Conservation (phyloP, 2,113 vertebrate species). For the Brienomyrus brachyistius region DNA sequence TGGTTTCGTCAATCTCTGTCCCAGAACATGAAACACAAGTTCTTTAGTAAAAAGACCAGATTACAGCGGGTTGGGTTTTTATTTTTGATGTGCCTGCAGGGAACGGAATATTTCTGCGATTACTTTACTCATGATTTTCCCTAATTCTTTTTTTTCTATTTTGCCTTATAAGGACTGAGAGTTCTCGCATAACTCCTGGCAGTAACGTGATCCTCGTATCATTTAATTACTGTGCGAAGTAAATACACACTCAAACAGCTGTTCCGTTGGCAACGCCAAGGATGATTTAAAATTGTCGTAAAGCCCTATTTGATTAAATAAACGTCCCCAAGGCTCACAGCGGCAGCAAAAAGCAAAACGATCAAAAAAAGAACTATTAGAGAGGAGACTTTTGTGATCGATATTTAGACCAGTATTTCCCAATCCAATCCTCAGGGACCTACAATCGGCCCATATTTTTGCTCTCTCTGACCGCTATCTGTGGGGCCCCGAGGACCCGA, state of each 20-base stretch:
- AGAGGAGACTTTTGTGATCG: neutral
- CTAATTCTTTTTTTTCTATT: neutral
- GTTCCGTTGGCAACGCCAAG: neutral
- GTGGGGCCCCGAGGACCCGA: neutral
- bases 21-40: slow-evolving; percentile 27
- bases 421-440: neutral
- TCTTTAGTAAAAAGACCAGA: slow-evolving; percentile 31
- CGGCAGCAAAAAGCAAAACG: neutral
- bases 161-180: neutral
- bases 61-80: slow-evolving; percentile 34
- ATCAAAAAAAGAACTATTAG: neutral
- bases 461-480: neutral
- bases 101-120: slow-evolving; percentile 18
- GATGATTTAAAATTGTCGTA: neutral
- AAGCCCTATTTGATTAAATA: neutral
- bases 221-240: neutral
- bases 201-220: neutral
- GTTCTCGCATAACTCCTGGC: neutral
- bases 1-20: slow-evolving; percentile 18
- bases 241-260: neutral
- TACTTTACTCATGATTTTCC: slow-evolving; percentile 32
- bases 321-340: neutral
- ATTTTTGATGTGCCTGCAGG: neutral
- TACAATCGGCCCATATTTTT: neutral
- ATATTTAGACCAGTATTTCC: neutral